Evolutionary conservation across 2,113 vertebrate genomes (phyloP), one percentile per base, ranked within the genome.

Genomic region (Rhinichthys klamathensis): DNA sequence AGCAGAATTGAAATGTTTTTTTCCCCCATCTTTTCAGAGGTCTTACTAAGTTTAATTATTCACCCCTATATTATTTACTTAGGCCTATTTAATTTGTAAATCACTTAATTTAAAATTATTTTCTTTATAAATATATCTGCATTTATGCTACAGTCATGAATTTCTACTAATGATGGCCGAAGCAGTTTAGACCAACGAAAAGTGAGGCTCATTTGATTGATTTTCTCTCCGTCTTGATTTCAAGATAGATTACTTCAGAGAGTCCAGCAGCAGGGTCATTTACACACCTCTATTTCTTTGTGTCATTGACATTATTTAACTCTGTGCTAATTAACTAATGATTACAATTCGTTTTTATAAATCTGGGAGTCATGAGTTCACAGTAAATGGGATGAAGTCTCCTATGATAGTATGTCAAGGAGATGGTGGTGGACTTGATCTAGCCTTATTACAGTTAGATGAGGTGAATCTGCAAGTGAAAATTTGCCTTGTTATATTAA

Each of bases 221-320:
- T 63, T 84, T 84, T 65, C 30, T 16, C n/a, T 84, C 44, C 25
- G 0, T 77, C 56, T 65, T 63, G 83, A 84, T 63, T 61, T 84
- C 41, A 63, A 61, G 25, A 27, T 41, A 65, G 83, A 54, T 81
- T 69, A 67, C n/a, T 12, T 65, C 1, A 30, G n/a, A 61, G 25
- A 49, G 58, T 54, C 73, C 73, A 67, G 44, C 27, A 77, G 41
- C 32, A 15, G 30, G 75, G 25, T 65, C 32, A 67, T 84, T 65
- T 74, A 32, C 25, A 77, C 41, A 32, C 44, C 41, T 54, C 49
- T 54, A n/a, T 41, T 44, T 65, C 25, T 27, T 16, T 49, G 38
- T 12, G 10, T 73, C 41, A 75, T 32, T 75, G 69, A 32, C 82
- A 83, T 83, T 32, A 30, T 65, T 65, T 65, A 21, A 23, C 54